phyloP scores from a whole-genome alignment of 2,113 vertebrate species.

The Zootoca vivipara region DNA sequence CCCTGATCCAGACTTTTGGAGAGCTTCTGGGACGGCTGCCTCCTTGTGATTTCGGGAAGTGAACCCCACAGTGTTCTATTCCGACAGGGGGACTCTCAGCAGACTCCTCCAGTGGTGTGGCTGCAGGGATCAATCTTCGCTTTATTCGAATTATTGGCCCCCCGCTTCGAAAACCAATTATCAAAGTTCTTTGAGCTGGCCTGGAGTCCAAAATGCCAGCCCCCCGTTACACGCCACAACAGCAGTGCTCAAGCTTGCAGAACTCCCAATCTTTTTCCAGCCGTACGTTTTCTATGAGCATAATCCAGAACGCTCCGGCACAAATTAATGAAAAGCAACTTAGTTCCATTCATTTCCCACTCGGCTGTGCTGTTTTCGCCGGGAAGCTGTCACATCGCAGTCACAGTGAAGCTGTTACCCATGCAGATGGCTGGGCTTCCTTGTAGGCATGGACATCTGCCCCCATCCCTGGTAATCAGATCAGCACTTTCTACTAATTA shows the following conservation, averaged over 20 bases:
- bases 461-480: constrained; percentile 32
- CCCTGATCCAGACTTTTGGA: neutral
- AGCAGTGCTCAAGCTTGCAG: neutral
- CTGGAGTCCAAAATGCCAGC: too few species aligned
- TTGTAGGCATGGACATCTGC: constrained; percentile 43
- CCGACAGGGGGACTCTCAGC: too few species aligned
- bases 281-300: neutral
- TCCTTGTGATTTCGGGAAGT: neutral
- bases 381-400: constrained; percentile 45
- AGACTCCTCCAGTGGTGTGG: too few species aligned
- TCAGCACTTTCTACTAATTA: constrained; percentile 56
- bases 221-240: neutral
- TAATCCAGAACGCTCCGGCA: neutral
- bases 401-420: constrained; percentile 27
- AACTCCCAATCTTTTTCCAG: neutral
- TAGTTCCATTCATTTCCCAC: constrained; percentile 21
- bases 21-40: neutral
- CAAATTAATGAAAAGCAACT: constrained; percentile 59
- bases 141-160: neutral
- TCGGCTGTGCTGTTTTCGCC: constrained; percentile 48
- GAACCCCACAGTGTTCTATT: neutral
- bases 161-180: neutral
- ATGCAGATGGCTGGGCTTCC: constrained; percentile 50
- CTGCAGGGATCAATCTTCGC: too few species aligned
- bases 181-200: neutral